Evolutionary conservation across 2,797 vertebrate genomes (phyloP), one percentile per base, ranked within the genome.

Genomic region (Muscicapa striata): DNA sequence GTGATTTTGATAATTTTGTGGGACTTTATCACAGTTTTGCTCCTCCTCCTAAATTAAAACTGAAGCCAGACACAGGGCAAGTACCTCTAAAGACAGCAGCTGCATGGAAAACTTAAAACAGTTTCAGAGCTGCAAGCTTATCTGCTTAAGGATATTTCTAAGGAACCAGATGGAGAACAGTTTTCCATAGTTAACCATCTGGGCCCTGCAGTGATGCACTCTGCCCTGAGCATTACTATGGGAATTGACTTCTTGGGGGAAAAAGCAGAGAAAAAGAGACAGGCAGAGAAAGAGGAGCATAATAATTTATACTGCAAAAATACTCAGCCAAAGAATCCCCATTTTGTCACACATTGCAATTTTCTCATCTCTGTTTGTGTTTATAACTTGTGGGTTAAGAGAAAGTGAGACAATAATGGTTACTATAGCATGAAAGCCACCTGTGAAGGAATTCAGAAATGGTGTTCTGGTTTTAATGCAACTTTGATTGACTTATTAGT

Each of bases 141-240:
- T 63, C 70, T 0, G 15, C 94, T 89, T 64, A 67, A 79, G 59
- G 89, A 88, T 78, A 93, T 82, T 82, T 36, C 84, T 45, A 19
- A 91, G 70, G 29, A 91, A 58, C 12, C 95, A 96, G 91, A 95
- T 93, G 94, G 94, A 86, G 57, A 73, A 73, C 52, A 34, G 67
- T 92, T 95, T 85, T 87, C 84, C 82, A 73, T 4, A 73, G 88
- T 80, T 77, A 87, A 70, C 84, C 96, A 90, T 95, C 92, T 97
- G 92, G 87, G 80, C 57, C 77, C 48, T 90, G 73, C 59, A 86
- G 64, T 88, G 76, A 52, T 62, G 17, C 52, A 52, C 84, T 86
- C 66, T 96, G 83, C 91, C 83, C 82, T 86, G 29, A 91, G 85
- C 73, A 82, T 66, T 54, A 22, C 70, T 57, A 0, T 34, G 69